These are phyloP conservation scores for Achlya flavicornis DNA, from an alignment of 2,888 invertebrate genomes.

Conservation along the genomic window DNA sequence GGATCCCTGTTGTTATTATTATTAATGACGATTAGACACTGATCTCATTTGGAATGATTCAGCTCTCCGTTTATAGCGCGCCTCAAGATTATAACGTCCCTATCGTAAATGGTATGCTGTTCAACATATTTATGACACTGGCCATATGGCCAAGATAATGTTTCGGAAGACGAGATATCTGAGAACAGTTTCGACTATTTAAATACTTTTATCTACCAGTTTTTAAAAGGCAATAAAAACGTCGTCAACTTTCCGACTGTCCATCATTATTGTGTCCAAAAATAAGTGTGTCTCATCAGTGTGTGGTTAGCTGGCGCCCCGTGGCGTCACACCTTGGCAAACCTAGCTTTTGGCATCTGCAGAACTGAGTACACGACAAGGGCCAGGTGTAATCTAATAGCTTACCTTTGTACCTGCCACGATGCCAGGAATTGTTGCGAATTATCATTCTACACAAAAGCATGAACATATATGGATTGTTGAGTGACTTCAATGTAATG, in stretches of 20 bases:
- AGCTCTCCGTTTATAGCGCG: slow-evolving; percentile 51
- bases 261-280: slow-evolving; percentile 34
- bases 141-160: slow-evolving; percentile 30
- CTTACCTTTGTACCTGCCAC: slow-evolving; percentile 10
- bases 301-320: slow-evolving; percentile 24
- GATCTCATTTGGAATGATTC: slow-evolving; percentile 70
- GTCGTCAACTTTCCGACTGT: slow-evolving; percentile 22
- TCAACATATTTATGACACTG: slow-evolving; percentile 33
- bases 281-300: slow-evolving; percentile 45
- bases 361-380: slow-evolving; percentile 23
- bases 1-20: neutral
- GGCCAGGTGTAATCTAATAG: slow-evolving; percentile 39
- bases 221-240: slow-evolving; percentile 7
- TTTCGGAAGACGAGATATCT: slow-evolving; percentile 4
- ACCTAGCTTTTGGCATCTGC: slow-evolving; percentile 53
- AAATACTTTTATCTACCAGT: neutral
- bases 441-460: slow-evolving; percentile 6
- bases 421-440: slow-evolving; percentile 8
- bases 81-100: slow-evolving; percentile 34
- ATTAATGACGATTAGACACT: slow-evolving; percentile 37
- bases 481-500: slow-evolving; percentile 1
- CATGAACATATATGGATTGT: neutral
- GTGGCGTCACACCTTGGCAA: slow-evolving; percentile 60
- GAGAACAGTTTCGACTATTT: slow-evolving; percentile 8
- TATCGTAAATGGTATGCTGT: slow-evolving; percentile 40